Base-by-base conservation (phyloP, 2,888 invertebrate species). In the Standfussiana lucernea region DNA sequence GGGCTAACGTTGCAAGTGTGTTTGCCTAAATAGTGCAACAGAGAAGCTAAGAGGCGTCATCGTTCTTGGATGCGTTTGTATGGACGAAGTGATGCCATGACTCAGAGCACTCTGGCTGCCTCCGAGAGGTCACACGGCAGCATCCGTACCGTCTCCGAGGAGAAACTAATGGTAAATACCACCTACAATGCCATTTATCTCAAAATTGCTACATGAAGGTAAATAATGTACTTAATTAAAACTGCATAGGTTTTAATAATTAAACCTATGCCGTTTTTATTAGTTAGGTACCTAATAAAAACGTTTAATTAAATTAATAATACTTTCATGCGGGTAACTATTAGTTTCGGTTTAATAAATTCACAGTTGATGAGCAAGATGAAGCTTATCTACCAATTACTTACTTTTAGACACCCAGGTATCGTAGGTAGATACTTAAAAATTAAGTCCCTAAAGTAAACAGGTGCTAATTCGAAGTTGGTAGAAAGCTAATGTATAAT, bases 91-190 rank as follows among this genome's bases (percentile, higher is more conserved):
- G 86, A 94, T 93, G 94, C 93, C 90, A 96, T 96, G 96, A 96
- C 96, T 91, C 96, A 95, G 90, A 95, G 93, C 89, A 95, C 88
- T 82, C 77, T 92, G 79, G 88, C 90, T 64, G 91, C 92, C 80
- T 92, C 94, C 79, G 95, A 96, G 71, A 95, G 92, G 89, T 93
- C 94, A 85, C 93, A 93, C 83, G 93, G 93, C 72, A 92, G 93
- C 83, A 92, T 92, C 82, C 93, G 94, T 79, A 93, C 94, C 70
- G 93, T 96, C 88, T 95, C 95, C 73, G 96, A 96, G 85, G 96
- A 96, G 88, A 96, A 96, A 87, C 89, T 96, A 77, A 95, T 96
- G 96, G 96, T 96, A 92, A 89, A 72, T 64, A 78, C 15, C 11
- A n/a, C 8, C 24, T 24, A 66, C 35, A 18, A 64, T 35, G 28